phyloP scores from a whole-genome alignment of 2,888 invertebrate genomes.

The Nomada ferruginata region DNA sequence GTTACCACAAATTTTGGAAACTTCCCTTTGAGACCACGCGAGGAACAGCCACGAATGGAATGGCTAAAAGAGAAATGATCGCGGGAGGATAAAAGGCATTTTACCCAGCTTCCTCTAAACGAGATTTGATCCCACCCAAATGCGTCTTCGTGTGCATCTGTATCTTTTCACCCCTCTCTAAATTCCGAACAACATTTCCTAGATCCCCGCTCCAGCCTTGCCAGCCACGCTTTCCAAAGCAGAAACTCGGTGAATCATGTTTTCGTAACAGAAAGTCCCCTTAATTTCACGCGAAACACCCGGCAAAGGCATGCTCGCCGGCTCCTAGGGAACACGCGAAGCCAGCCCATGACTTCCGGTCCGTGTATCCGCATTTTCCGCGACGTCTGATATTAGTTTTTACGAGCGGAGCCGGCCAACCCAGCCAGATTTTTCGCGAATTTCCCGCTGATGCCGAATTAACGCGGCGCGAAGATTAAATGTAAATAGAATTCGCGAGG shows the following conservation, averaged over 20 bases:
- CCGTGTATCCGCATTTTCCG: constrained; percentile 31
- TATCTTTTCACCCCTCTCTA: not conserved
- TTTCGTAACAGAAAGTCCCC: not conserved
- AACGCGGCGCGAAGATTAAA: constrained; percentile 67
- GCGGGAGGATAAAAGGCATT: not conserved
- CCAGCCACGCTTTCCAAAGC: not conserved
- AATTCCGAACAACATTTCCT: not conserved
- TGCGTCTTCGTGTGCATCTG: not conserved
- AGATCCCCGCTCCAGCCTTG: no score
- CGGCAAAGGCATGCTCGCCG: not conserved
- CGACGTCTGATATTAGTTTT: constrained; percentile 62
- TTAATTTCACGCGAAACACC: not conserved
- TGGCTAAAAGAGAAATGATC: constrained; percentile 38
- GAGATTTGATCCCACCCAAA: constrained; percentile 15
- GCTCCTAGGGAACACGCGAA: not conserved
- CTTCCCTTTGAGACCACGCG: constrained; percentile 46
- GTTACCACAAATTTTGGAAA: constrained; percentile 44
- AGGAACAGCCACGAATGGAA: constrained; percentile 4
- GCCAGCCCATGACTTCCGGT: constrained; percentile 12
- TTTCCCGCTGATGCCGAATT: constrained; percentile 65
- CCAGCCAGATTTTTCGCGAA: constrained; percentile 60
- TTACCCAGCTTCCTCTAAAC: constrained; percentile 12
- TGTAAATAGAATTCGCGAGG: constrained; percentile 67
- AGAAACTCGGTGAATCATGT: not conserved
- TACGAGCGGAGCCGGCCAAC: constrained; percentile 53